A percentile compares a stretch with the other conserved stretches of the same genome.
phyloP scores from a whole-genome alignment of 2,113 vertebrate species.

The Ellobius talpinus region DNA sequence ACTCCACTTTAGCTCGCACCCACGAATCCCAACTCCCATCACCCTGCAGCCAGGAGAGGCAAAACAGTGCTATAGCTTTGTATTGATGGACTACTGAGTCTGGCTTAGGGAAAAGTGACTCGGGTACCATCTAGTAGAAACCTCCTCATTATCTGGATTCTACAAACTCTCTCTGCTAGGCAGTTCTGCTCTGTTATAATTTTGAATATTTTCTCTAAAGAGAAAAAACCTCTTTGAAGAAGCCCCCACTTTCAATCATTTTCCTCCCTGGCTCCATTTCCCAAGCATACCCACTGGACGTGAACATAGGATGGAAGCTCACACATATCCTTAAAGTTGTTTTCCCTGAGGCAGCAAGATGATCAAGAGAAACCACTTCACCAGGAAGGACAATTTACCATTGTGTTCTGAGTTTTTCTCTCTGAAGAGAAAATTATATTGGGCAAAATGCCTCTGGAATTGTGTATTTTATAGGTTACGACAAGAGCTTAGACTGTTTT shows the following conservation, averaged over 20 bases:
- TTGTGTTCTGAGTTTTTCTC: slow-evolving; percentile 63
- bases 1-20: slow-evolving; percentile 58
- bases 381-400: slow-evolving; percentile 68
- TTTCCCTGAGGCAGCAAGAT: slow-evolving; percentile 41
- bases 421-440: slow-evolving; percentile 77
- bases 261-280: slow-evolving; percentile 62
- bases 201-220: background rate
- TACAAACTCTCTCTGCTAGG: background rate
- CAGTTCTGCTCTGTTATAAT: background rate
- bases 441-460: slow-evolving; percentile 77
- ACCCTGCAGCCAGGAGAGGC: accelerated
- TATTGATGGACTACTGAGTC: background rate
- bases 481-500: slow-evolving; percentile 76
- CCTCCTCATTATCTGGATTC: background rate
- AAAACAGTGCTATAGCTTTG: background rate
- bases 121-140: background rate
- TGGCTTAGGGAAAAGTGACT: background rate
- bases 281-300: slow-evolving; percentile 52
- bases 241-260: background rate
- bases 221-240: background rate
- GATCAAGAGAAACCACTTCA: slow-evolving; percentile 71
- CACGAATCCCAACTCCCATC: accelerated
- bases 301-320: slow-evolving; percentile 66
- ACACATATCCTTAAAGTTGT: slow-evolving; percentile 63
- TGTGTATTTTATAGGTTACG: slow-evolving; percentile 73